These are phyloP conservation scores for Seriola rivoliana DNA, from an alignment of 2,113 vertebrate species.

Conservation along the genomic window DNA sequence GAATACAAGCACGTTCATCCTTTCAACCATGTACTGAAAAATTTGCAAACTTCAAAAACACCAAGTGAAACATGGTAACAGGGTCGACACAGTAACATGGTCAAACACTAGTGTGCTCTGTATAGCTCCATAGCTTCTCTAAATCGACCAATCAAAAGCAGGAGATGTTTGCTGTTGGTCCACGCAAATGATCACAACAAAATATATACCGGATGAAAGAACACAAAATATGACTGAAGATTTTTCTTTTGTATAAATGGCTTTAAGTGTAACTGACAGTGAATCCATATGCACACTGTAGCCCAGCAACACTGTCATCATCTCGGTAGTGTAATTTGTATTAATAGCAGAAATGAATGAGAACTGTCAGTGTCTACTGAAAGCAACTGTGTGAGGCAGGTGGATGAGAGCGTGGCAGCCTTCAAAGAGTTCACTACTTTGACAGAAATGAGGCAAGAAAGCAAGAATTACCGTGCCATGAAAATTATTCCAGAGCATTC, in stretches of 20 bases:
- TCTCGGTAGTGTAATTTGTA: constrained; percentile 3
- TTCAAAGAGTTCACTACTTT: constrained; percentile 62
- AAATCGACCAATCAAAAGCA: neutral
- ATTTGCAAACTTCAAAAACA: neutral
- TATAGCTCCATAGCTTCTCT: too few relatives aligned
- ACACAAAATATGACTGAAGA: neutral
- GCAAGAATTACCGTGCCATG: constrained; percentile 59
- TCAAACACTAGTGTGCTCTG: neutral
- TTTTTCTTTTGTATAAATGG: neutral
- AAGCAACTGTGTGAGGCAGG: constrained; percentile 25
- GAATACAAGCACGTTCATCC: neutral
- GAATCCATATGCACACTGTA: neutral
- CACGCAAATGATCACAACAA: neutral
- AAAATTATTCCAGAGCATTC: constrained; percentile 61
- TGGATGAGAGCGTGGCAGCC: constrained; percentile 35
- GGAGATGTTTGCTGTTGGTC: neutral
- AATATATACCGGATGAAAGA: neutral
- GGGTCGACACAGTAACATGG: neutral
- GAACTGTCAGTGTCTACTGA: constrained; percentile 10
- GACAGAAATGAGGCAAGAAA: constrained; percentile 67
- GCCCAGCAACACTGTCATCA: neutral
- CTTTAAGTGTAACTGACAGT: neutral
- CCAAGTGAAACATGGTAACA: too few relatives aligned
- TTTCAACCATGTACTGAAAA: neutral
- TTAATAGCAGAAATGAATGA: constrained; percentile 47